Evolutionary conservation across 1,140 invertebrate genomes (phyloP).

Genomic region (Arctopsyche grandis): DNA sequence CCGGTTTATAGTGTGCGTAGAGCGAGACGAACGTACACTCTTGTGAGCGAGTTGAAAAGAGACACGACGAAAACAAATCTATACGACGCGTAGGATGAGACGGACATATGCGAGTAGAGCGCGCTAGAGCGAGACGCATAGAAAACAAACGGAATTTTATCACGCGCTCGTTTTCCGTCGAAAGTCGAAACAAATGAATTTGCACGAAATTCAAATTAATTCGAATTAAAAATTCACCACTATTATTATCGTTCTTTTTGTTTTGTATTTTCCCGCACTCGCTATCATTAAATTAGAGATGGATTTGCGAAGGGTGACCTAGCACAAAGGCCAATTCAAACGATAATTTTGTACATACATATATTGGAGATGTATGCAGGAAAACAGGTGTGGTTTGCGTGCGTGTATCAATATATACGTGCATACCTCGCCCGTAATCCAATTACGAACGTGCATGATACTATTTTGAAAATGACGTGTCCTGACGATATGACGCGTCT

Average conservation of each 20-base stretch:
- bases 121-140: constrained; percentile 61
- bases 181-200: background rate
- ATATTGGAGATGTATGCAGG: no score
- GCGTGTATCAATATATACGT: no score
- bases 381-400: constrained; percentile 15
- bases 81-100: constrained; percentile 54
- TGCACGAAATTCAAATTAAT: background rate
- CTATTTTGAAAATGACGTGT: background rate
- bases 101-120: background rate
- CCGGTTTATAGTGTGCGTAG: background rate
- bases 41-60: constrained; percentile 53
- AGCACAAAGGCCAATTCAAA: no score
- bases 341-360: no score
- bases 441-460: background rate
- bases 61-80: constrained; percentile 67
- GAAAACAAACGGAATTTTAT: constrained; percentile 60
- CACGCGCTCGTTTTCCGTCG: background rate
- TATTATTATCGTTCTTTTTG: background rate
- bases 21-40: constrained; percentile 52
- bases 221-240: background rate
- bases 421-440: background rate
- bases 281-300: background rate
- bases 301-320: no score
- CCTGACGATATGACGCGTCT: background rate
- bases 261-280: background rate